Base-by-base conservation (phyloP, 2,888 invertebrate genomes). In the Syrista parreyssii region DNA sequence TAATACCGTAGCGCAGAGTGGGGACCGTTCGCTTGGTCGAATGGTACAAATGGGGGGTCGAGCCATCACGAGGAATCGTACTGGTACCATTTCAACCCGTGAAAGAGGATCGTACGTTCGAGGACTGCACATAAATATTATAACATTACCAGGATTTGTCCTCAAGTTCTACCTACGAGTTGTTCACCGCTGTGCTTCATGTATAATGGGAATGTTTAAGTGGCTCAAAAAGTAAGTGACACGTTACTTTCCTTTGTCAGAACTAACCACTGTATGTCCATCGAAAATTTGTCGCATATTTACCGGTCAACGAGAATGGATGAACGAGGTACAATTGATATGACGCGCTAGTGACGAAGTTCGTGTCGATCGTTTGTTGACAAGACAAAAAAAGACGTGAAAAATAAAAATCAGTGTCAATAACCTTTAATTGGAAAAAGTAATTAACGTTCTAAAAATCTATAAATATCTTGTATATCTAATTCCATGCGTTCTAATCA, bases 171-270 rank as follows among this genome's bases (percentile, higher is more conserved):
- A 83, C 72, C 32, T 81, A 31, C 36, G 79, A 78, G 78, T 83
- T 32, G 73, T 84, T 73, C 75, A 76, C 76, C 78, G 79, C 79
- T 81, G 83, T 81, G 82, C 80, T 79, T 81, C 82, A 80, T 84
- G 82, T 81, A 84, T 79, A 34, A 88, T 89, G 86, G 86, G 88
- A 75, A 86, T 89, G 79, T 86, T 88, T 79, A 89, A 87, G 76
- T 89, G 89, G 88, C 84, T 89, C 34, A 85, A 85, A 84, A 88
- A 88, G 89, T 89, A 85, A 89, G 89, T 88, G 31, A 71, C 23
- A 23, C 23, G 23, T 55, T 55, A 55, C 23, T 71, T 33, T 71
- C 3, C 71, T 12, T 31, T 9, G 71, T 71, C 71, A 33, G 31
- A 55, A 55, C 23, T 15, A 55, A 2, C 2, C 55, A 23, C 23